Percentiles rank a stretch among this genome's conserved stretches.
These are phyloP conservation scores for Drosophila navojoa DNA, from an alignment of 1,140 invertebrate genomes.

Conservation along the genomic window DNA sequence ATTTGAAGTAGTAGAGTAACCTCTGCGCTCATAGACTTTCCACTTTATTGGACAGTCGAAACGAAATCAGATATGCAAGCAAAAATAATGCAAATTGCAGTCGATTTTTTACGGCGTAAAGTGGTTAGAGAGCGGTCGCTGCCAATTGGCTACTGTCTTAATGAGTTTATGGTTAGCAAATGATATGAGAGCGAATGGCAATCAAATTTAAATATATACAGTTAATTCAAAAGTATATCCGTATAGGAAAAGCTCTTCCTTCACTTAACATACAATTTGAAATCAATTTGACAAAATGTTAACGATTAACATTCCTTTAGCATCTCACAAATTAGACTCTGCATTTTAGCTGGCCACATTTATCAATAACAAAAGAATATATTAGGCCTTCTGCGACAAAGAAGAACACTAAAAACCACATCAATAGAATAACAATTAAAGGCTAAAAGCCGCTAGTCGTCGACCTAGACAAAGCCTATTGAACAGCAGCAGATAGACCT, in stretches of 20 bases:
- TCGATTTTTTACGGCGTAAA: constrained; percentile 38
- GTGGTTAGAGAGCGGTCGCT: constrained; percentile 53
- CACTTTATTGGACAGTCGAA: constrained; percentile 41
- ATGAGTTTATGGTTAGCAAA: constrained; percentile 4
- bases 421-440: constrained; percentile 40
- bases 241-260: too few relatives aligned
- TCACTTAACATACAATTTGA: too few relatives aligned
- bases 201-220: too few relatives aligned
- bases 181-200: too few relatives aligned
- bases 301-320: not conserved
- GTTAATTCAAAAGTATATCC: too few relatives aligned
- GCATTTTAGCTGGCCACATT: not conserved
- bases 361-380: constrained; percentile 3
- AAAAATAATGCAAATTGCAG: constrained; percentile 28
- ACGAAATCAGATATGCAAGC: constrained; percentile 12
- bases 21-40: constrained; percentile 21
- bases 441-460: constrained; percentile 29
- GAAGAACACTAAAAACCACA: constrained; percentile 1
- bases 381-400: not conserved
- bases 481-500: constrained; percentile 5
- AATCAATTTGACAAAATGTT: not conserved
- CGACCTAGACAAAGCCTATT: not conserved
- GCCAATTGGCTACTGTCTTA: constrained; percentile 24
- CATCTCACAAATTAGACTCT: not conserved
- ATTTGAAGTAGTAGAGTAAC: constrained; percentile 40